Evolutionary conservation across 1,140 invertebrate genomes (phyloP), one percentile per base, ranked within the genome.

Genomic region (Periplaneta americana): DNA sequence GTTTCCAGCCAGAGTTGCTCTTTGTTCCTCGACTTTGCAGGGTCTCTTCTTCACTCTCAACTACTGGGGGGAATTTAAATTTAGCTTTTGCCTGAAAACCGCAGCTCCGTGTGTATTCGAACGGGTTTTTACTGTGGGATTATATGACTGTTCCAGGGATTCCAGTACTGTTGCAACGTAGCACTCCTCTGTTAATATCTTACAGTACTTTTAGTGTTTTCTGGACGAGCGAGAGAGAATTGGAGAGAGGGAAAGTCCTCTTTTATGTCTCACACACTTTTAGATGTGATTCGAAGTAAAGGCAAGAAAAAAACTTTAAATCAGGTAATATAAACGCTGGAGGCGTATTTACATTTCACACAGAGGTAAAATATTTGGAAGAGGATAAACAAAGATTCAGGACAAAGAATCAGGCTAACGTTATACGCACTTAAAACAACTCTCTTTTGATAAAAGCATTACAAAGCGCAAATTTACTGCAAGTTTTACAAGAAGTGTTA

Each of bases 61-160:
- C n/a, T n/a, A n/a, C 48, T 66, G 48, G 48, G 77, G 33, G 33
- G 33, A n/a, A 22, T n/a, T 48, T 80, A 80, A 80, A 66, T 80
- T 80, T 66, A 66, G 48, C 48, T 66, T 66, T 66, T 66, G 48
- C 48, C 28, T 36, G 77, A 37, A 31, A 34, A 78, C 77, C 35
- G 77, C 77, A 78, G 66, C 79, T 36, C 31, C 79, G 79, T 80
- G 37, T 80, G 34, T 80, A 80, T 80, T 34, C 79, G 37, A 34
- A 74, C 79, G 22, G 8, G 66, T 35, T 80, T 80, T 80, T 80
- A 80, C 28, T 80, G 37, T 34, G 28, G 48, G 3, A 74, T 80
- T 80, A 80, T 80, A 80, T 39, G 79, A 80, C 48, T 80, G 2
- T 80, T 80, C 79, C 34, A 80, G 66, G 79, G 79, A 80, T 80